Evolutionary conservation across 1,140 invertebrate species (phyloP).

Genomic region (Hylaeus anthracinus): DNA sequence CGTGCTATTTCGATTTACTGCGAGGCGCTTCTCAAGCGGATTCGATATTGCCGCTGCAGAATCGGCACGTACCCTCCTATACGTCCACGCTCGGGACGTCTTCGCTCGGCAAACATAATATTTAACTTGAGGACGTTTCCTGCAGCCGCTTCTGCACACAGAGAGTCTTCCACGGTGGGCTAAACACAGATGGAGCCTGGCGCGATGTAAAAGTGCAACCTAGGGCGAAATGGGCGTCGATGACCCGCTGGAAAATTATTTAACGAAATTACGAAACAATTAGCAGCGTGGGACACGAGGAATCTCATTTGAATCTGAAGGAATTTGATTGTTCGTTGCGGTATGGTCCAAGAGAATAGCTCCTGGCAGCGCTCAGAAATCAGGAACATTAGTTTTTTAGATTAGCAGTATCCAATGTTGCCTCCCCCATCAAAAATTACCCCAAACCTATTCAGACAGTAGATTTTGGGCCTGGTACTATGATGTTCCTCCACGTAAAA

Average conservation of each 20-base stretch:
- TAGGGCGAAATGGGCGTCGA: neutral
- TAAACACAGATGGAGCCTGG: conserved; percentile 1
- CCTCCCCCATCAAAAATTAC: too few species aligned
- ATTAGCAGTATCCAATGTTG: too few species aligned
- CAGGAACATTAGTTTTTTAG: too few species aligned
- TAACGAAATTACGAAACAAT: neutral
- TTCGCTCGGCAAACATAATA: conserved; percentile 60
- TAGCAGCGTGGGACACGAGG: neutral
- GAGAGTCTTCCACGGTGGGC: neutral
- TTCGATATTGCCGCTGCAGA: conserved; percentile 55
- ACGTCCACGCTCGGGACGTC: conserved; percentile 34
- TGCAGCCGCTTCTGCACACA: conserved; percentile 12
- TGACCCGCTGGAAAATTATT: neutral
- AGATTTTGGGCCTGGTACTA: too few species aligned
- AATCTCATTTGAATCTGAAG: too few species aligned
- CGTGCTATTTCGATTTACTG: conserved; percentile 49
- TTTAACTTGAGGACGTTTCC: conserved; percentile 57
- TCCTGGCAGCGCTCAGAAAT: too few species aligned
- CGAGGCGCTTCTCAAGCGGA: conserved; percentile 26
- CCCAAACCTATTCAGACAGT: too few species aligned
- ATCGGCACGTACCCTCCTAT: conserved; percentile 47
- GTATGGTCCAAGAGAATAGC: too few species aligned
- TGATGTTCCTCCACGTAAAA: too few species aligned
- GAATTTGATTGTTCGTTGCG: too few species aligned
- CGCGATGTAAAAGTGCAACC: neutral